Base-by-base conservation (phyloP, 2,888 invertebrate species). In the Drosophila sordidapex region DNA sequence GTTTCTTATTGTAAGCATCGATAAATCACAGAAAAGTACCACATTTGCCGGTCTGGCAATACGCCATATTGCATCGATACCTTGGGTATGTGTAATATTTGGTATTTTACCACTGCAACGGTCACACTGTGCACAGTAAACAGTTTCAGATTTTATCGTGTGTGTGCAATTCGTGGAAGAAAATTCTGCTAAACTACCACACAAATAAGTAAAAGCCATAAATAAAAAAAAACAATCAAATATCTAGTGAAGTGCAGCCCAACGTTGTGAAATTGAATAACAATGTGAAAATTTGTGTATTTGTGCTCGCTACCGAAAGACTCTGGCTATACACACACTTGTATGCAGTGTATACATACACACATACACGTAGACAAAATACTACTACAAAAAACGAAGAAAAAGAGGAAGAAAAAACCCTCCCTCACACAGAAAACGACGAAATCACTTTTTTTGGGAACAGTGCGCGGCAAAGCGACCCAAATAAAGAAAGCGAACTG, bases 91-190 rank as follows among this genome's bases (percentile, higher is more conserved):
- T 27, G 36, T 35, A n/a, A 31, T 57, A 29, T 53, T 65, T 51
- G 76, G 76, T 57, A 60, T 81, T 76, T 60, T 18, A 27, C n/a
- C 29, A 8, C 11, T 10, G 27, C 27, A n/a, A 36, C 57, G 72
- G 81, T 60, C 69, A 74, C 84, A 81, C 65, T 46, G 35, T 43
- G 53, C 48, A 70, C 86, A 80, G 87, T 87, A 82, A 82, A 87
- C 85, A 83, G 82, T 86, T 65, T 79, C 65, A 65, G 84, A 83
- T 87, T 87, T 83, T 83, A 82, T 82, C 87, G 89, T 78, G 63
- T 76, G 68, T 69, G 81, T 62, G 82, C 63, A 71, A 68, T 81
- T 79, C 67, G 79, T 79, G 70, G 81, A 76, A 73, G 74, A 83
- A 85, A 82, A 89, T 72, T 70, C 75, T 67, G 27, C 38, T 70